These are phyloP conservation scores for Sebastiscus tertius DNA, from an alignment of 2,797 vertebrate genomes.

Conservation along the genomic window DNA sequence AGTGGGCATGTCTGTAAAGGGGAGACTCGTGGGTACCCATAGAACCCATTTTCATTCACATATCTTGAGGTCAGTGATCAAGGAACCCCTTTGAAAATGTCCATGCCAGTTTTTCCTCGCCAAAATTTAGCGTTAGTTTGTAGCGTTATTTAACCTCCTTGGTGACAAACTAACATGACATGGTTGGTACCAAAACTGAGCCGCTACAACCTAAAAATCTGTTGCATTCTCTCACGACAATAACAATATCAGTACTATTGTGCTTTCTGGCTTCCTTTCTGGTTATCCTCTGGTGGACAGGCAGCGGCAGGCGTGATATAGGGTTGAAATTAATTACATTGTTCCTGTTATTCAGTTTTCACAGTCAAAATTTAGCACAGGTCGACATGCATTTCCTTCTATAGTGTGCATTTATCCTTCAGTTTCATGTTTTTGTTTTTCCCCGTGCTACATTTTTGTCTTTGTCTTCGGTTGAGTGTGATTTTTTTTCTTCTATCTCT, in stretches of 20 bases:
- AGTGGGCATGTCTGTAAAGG: too few relatives aligned
- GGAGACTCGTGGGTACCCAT: too few relatives aligned
- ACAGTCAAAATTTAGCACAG: too few relatives aligned
- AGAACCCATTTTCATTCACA: too few relatives aligned
- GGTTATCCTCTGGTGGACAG: neutral
- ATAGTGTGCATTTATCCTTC: too few relatives aligned
- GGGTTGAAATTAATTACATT: neutral
- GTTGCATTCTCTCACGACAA: neutral
- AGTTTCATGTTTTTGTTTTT: neutral
- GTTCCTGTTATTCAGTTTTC: neutral
- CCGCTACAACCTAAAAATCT: neutral
- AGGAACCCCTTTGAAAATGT: too few relatives aligned
- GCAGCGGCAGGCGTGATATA: neutral
- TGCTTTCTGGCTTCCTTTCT: neutral
- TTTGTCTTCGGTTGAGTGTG: neutral
- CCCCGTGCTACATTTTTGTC: neutral
- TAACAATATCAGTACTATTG: neutral
- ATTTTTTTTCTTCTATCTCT: neutral
- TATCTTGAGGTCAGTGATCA: too few relatives aligned
- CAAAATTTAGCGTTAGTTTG: too few relatives aligned
- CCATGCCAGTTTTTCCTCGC: too few relatives aligned
- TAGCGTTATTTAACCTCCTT: too few relatives aligned
- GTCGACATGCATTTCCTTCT: neutral
- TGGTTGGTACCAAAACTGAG: too few relatives aligned
- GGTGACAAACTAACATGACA: rapidly evolving